Evolutionary conservation across 1,140 invertebrate genomes (phyloP).

Genomic region (Metaphire vulgaris): DNA sequence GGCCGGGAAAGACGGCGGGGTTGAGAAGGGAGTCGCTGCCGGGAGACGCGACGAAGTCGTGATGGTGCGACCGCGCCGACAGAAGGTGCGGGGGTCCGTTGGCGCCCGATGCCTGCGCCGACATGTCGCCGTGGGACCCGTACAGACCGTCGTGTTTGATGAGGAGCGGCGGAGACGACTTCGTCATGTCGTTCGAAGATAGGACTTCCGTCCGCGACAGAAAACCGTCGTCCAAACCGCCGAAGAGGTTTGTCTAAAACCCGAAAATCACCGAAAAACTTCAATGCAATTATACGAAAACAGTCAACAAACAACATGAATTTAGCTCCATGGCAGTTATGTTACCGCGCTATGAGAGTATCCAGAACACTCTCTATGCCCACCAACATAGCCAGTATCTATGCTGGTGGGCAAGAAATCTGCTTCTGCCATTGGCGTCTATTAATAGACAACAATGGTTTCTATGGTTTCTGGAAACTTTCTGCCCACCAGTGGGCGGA

Average conservation of each 20-base stretch:
- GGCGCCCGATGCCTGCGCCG: neutral
- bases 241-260: constrained; percentile 7
- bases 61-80: neutral
- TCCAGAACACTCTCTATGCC: too few relatives aligned
- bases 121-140: neutral
- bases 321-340: neutral
- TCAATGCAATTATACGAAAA: neutral
- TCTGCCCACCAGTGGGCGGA: too few relatives aligned
- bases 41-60: neutral
- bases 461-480: too few relatives aligned
- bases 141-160: neutral
- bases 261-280: neutral
- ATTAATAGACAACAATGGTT: too few relatives aligned
- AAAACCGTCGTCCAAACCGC: constrained; percentile 8
- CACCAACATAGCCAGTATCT: too few relatives aligned
- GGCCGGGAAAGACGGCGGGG: neutral
- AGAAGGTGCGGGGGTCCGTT: neutral
- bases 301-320: neutral
- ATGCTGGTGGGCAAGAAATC: too few relatives aligned
- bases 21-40: neutral
- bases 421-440: too few relatives aligned
- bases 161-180: neutral
- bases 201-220: neutral
- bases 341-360: neutral
- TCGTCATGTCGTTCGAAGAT: neutral